These are phyloP conservation scores for Hycleus cichorii DNA, from an alignment of 1,140 invertebrate genomes.

Conservation along the genomic window DNA sequence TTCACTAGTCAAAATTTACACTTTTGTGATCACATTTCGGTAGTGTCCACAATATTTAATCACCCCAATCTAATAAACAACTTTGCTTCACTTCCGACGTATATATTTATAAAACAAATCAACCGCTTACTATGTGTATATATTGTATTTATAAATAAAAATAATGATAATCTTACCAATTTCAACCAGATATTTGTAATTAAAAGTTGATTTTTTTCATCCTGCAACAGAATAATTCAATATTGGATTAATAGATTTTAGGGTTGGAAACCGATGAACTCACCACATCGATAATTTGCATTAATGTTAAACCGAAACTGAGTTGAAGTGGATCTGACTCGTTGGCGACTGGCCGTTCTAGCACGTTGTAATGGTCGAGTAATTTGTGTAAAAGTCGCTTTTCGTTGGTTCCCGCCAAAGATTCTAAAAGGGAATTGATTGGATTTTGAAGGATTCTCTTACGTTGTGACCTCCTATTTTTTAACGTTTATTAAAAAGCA, in stretches of 20 bases:
- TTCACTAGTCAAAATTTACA: conserved; percentile 9
- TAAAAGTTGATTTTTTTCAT: conserved; percentile 80
- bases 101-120: no score
- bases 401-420: conserved; percentile 82
- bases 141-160: background rate
- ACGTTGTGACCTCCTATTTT: no score
- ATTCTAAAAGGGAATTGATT: conserved; percentile 49
- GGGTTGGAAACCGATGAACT: conserved; percentile 42
- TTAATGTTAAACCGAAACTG: conserved; percentile 94
- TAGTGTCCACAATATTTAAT: background rate
- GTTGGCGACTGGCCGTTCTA: conserved; percentile 66
- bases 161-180: conserved; percentile 60
- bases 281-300: conserved; percentile 99
- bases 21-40: conserved; percentile 3
- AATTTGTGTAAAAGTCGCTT: conserved; percentile 87
- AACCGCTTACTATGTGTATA: background rate
- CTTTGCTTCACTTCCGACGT: no score
- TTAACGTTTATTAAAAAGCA: no score
- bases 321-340: conserved; percentile 93
- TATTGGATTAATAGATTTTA: no score
- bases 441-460: no score
- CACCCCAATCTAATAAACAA: no score
- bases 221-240: conserved; percentile 48
- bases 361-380: conserved; percentile 91
- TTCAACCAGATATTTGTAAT: conserved; percentile 80